phyloP scores from a whole-genome alignment of 2,797 vertebrate genomes.

The Sebastiscus tertius region DNA sequence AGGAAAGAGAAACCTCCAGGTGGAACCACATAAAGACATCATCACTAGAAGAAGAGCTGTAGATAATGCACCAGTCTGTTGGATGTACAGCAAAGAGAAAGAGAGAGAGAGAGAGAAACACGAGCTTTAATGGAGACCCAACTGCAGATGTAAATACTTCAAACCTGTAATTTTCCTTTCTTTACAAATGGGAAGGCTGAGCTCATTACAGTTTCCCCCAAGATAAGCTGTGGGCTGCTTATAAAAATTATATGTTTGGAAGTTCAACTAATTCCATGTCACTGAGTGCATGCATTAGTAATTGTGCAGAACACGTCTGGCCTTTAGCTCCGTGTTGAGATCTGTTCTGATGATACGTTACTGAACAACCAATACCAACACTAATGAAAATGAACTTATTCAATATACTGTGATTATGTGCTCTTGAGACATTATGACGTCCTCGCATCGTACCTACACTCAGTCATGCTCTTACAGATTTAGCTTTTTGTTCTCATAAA shows the following conservation, averaged over 20 bases:
- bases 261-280: slow-evolving; percentile 23
- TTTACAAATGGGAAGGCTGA: slow-evolving; percentile 20
- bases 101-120: not conserved
- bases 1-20: not conserved
- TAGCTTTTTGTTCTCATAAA: not conserved
- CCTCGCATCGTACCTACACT: not conserved
- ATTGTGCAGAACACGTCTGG: not conserved
- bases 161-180: slow-evolving; percentile 41
- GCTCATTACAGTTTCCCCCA: slow-evolving; percentile 35
- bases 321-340: not conserved
- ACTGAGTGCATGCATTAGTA: slow-evolving; percentile 24
- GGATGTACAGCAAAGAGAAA: not conserved
- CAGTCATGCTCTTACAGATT: not conserved
- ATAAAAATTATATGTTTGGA: slow-evolving; percentile 32
- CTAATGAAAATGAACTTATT: not conserved
- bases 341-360: not conserved
- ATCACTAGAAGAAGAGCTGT: not conserved
- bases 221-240: slow-evolving; percentile 34
- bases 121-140: slow-evolving; percentile 14
- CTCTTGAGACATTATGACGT: not conserved
- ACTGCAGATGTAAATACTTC: slow-evolving; percentile 25
- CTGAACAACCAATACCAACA: not conserved
- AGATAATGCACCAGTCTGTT: not conserved
- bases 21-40: not conserved
- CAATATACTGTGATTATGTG: not conserved